phyloP scores from a whole-genome alignment of 2,113 vertebrate species.

The Laticauda colubrina region DNA sequence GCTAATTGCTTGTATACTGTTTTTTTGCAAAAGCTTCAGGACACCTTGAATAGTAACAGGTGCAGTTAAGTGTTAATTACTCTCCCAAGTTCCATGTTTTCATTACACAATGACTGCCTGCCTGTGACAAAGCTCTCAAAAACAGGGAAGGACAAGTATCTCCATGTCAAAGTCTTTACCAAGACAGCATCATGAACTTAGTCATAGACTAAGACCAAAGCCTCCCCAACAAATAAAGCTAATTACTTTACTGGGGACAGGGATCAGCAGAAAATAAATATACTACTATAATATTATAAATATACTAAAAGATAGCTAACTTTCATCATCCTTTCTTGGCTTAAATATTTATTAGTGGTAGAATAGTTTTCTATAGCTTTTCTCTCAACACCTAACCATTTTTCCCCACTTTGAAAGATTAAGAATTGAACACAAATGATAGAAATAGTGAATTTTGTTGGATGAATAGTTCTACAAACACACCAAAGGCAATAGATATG shows the following conservation, averaged over 20 bases:
- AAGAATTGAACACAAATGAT: background rate
- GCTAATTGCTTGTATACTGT: background rate
- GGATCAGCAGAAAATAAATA: background rate
- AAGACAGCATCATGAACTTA: conserved; percentile 32
- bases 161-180: conserved; percentile 24
- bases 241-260: background rate
- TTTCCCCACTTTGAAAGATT: background rate
- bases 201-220: conserved; percentile 1
- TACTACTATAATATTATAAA: background rate
- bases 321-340: background rate
- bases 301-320: background rate
- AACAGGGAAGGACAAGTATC: fast-evolving
- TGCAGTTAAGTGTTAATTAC: conserved; percentile 48
- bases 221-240: background rate
- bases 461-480: background rate
- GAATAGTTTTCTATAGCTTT: background rate
- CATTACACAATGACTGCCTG: conserved; percentile 11
- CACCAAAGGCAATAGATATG: background rate
- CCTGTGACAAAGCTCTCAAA: conserved; percentile 31
- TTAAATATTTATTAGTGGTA: background rate
- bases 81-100: conserved; percentile 40
- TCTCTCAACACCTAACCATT: background rate
- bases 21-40: conserved; percentile 30
- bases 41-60: conserved; percentile 43
- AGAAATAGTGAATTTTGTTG: background rate